Base-by-base conservation (phyloP, 2,888 invertebrate genomes). In the Drosophila kanekoi region DNA sequence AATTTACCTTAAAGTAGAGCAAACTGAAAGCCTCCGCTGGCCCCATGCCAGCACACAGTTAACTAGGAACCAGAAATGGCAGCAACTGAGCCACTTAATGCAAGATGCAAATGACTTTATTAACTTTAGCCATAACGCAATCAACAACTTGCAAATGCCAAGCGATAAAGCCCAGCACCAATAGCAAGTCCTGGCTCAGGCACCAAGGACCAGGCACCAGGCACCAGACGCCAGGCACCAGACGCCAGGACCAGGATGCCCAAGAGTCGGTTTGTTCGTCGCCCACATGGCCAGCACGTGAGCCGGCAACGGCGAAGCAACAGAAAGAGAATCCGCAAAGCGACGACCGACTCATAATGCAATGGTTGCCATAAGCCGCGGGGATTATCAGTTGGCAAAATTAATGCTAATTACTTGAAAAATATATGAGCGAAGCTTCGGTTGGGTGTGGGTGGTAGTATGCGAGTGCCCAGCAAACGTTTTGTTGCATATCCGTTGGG, bases 391-490 rank as follows among this genome's bases (percentile, higher is more conserved):
- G 90, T 89, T 88, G 83, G 89, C 76, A 81, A 89, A 89, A 90
- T 89, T 90, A 89, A 89, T 89, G 89, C 90, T 90, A 90, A 89
- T 89, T 89, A 89, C 89, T 89, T 89, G 84, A 85, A 88, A 85
- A 89, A 89, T 89, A 87, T 89, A 90, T 89, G 88, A 77, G 76
- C 72, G 80, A 70, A 79, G 71, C 66, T 81, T 73, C 74, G 18
- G 1, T 13, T 10, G 3, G n/a, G 8, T 13, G n/a, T 33, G 9
- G 35, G 33, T 41, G 35, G 35, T 1, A 35, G 11, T 10, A 57
- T 38, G 48, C 37, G 37, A 44, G 44, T 58, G 38, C 23, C 16
- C 62, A 58, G 53, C 70, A 68, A 81, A 52, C 78, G 72, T 74
- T 84, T 81, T 76, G 75, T 72, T 83, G 72, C 79, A 86, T 76